A percentile compares a stretch with the other conserved stretches of the same genome.
Conservation (phyloP, 1,140 invertebrate genomes). For the Phymorhynchus buccinoides region DNA sequence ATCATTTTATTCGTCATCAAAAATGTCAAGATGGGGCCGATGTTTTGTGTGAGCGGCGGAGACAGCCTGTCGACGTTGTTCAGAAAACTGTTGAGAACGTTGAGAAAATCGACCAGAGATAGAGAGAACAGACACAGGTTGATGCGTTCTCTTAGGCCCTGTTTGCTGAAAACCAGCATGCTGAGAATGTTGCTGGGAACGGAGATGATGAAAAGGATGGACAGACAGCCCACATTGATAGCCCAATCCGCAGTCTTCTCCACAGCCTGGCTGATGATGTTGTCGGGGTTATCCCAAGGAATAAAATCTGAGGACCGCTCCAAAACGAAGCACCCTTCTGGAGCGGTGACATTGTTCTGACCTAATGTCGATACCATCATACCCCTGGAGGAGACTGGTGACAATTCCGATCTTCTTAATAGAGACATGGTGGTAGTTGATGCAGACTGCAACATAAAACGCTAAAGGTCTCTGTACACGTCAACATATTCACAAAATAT, state of each 20-base stretch:
- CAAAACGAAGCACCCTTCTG: no score
- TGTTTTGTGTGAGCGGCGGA: neutral
- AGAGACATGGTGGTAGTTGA: no score
- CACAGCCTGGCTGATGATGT: neutral
- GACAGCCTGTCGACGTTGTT: neutral
- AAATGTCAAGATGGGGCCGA: neutral
- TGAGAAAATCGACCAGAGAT: neutral
- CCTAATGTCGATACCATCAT: no score
- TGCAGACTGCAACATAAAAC: no score
- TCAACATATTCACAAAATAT: no score
- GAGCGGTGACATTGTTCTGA: no score
- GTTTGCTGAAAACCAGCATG: neutral
- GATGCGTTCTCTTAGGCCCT: constrained; percentile 10
- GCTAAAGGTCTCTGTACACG: no score
- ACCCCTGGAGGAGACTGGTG: no score
- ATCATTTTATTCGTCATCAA: neutral
- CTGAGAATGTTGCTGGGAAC: constrained; percentile 17
- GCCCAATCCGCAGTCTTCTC: neutral
- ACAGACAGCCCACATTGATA: neutral
- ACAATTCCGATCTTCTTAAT: no score
- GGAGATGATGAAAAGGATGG: neutral
- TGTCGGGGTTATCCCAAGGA: neutral
- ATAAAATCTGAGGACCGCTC: neutral
- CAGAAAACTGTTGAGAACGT: neutral
- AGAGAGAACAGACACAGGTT: constrained; percentile 15